These are phyloP conservation scores for Hypena proboscidalis DNA, from an alignment of 2,888 invertebrate genomes.

Conservation along the genomic window DNA sequence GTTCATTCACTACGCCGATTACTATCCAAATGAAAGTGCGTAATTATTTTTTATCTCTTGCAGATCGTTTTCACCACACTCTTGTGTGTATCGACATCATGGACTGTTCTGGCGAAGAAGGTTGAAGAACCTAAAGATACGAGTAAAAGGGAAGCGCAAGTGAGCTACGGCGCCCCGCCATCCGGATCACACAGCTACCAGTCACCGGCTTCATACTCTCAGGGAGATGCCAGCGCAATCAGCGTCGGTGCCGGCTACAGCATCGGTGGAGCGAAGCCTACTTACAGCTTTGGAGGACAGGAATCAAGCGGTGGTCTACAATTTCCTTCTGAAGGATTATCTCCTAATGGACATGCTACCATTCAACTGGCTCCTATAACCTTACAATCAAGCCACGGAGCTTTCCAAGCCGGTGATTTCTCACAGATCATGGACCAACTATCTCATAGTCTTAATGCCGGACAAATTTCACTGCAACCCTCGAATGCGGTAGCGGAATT, in stretches of 20 bases:
- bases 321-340: conserved; percentile 57
- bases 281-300: conserved; percentile 61
- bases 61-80: conserved; percentile 74
- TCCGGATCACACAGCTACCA: conserved; percentile 52
- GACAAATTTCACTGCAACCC: conserved; percentile 65
- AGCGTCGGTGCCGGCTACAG: conserved; percentile 80
- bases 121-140: conserved; percentile 70
- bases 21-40: conserved; percentile 30
- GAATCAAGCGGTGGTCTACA: conserved; percentile 59
- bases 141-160: conserved; percentile 73
- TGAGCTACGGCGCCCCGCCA: conserved; percentile 58
- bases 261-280: conserved; percentile 74
- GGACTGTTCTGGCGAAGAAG: conserved; percentile 64
- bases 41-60: conserved; percentile 52
- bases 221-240: conserved; percentile 73
- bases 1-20: conserved; percentile 22
- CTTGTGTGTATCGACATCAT: conserved; percentile 67
- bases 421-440: conserved; percentile 76
- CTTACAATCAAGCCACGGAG: conserved; percentile 64
- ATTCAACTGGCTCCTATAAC: conserved; percentile 73
- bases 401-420: conserved; percentile 61
- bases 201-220: conserved; percentile 38
- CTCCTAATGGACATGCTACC: conserved; percentile 60
- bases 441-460: conserved; percentile 67
- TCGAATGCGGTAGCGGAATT: conserved; percentile 62